Conservation (phyloP, 2,113 vertebrate genomes). For the Prolemur simus region DNA sequence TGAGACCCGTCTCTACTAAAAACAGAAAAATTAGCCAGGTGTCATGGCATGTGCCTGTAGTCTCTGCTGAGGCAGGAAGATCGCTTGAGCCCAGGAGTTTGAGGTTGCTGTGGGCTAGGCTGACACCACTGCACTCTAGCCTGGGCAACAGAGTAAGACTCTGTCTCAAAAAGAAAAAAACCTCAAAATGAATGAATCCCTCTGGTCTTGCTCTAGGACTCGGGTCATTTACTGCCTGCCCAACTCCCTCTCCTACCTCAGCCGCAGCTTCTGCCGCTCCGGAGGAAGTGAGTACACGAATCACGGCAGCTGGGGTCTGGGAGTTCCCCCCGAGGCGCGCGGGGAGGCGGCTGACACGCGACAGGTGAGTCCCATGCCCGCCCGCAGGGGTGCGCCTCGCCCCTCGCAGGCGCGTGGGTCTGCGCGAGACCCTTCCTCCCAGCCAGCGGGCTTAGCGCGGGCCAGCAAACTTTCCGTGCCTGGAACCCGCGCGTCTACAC, state of each 20-base stretch:
- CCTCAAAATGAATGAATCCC: too few relatives aligned
- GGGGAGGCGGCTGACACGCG: background rate
- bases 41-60: too few relatives aligned
- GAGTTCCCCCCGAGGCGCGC: background rate
- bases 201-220: background rate
- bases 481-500: background rate
- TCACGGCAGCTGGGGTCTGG: background rate
- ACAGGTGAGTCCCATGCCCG: background rate
- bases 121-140: too few relatives aligned
- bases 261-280: background rate
- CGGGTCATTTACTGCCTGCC: background rate
- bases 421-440: background rate
- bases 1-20: too few relatives aligned
- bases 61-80: too few relatives aligned
- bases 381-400: background rate
- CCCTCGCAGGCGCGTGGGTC: background rate
- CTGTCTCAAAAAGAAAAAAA: too few relatives aligned
- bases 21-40: too few relatives aligned
- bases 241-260: background rate
- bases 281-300: background rate
- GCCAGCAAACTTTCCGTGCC: conserved; percentile 57
- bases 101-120: too few relatives aligned
- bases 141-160: too few relatives aligned
- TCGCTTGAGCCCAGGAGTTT: too few relatives aligned
- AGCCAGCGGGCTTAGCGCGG: background rate